Percentiles rank a stretch among this genome's conserved stretches.
Conservation (phyloP, 2,797 vertebrate species). For the Spea hammondii region DNA sequence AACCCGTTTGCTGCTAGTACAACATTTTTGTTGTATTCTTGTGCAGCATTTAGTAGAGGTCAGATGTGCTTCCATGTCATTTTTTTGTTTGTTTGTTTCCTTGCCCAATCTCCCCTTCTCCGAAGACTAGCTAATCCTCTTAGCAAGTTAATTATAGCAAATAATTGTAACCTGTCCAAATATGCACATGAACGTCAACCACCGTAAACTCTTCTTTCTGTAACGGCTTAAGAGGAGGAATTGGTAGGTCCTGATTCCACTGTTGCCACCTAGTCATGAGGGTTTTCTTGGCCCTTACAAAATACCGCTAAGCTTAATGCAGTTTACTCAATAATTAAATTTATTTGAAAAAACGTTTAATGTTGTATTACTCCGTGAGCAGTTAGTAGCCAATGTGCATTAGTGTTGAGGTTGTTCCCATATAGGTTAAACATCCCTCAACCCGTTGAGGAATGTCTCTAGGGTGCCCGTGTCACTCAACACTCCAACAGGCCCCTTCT, state of each 20-base stretch:
- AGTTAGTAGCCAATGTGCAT: neutral
- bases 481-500: neutral
- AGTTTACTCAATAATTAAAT: too few species aligned
- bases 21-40: neutral
- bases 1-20: constrained; percentile 8
- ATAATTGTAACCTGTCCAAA: constrained; percentile 59
- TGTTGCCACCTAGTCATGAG: too few species aligned
- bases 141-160: constrained; percentile 68
- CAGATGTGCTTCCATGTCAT: too few species aligned
- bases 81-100: too few species aligned
- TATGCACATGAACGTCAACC: too few species aligned
- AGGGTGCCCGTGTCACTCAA: constrained; percentile 33
- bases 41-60: neutral
- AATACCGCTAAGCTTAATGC: too few species aligned
- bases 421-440: neutral
- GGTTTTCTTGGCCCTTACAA: too few species aligned
- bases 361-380: neutral
- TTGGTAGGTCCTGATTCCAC: too few species aligned
- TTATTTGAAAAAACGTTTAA: neutral
- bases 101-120: constrained; percentile 5
- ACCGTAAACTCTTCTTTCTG: too few species aligned
- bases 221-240: too few species aligned
- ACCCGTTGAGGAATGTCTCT: constrained; percentile 22
- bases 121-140: constrained; percentile 24
- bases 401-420: neutral